phyloP scores from a whole-genome alignment of 2,797 vertebrate genomes.

The Phataginus tricuspis region DNA sequence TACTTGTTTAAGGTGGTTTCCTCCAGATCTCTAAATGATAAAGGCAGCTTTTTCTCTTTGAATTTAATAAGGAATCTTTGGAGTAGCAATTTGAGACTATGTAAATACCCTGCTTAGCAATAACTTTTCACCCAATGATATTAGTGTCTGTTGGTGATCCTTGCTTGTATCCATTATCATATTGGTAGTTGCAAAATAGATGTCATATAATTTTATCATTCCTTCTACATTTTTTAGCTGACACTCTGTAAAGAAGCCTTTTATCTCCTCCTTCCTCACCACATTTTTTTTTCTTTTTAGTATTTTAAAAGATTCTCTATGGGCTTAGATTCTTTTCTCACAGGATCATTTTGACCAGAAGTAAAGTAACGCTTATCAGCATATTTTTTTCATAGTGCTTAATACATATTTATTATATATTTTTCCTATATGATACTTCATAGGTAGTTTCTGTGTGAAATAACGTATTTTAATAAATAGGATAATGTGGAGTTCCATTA shows the following conservation, averaged over 20 bases:
- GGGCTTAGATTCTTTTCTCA: conserved; percentile 2
- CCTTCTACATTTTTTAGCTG: background rate
- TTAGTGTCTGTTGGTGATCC: background rate
- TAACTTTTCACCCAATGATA: background rate
- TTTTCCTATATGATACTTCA: conserved; percentile 36
- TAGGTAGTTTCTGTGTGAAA: conserved; percentile 25
- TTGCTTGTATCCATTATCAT: background rate
- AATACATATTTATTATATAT: background rate
- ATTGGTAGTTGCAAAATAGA: conserved; percentile 1
- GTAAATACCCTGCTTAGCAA: background rate
- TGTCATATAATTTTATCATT: background rate
- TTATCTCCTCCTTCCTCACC: background rate
- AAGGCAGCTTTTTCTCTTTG: background rate
- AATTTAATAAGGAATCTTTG: background rate
- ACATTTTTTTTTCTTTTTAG: background rate
- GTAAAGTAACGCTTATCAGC: conserved; percentile 12
- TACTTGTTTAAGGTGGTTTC: background rate
- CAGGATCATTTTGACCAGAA: conserved; percentile 7
- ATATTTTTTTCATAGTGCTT: background rate
- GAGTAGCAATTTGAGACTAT: conserved; percentile 11
- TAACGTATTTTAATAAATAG: conserved; percentile 30
- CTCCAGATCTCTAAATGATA: background rate
- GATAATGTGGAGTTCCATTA: background rate
- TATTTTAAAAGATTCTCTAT: conserved; percentile 5
- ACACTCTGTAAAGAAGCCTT: conserved; percentile 36